phyloP scores from a whole-genome alignment of 1,140 invertebrate genomes.

The Orchesella cincta region DNA sequence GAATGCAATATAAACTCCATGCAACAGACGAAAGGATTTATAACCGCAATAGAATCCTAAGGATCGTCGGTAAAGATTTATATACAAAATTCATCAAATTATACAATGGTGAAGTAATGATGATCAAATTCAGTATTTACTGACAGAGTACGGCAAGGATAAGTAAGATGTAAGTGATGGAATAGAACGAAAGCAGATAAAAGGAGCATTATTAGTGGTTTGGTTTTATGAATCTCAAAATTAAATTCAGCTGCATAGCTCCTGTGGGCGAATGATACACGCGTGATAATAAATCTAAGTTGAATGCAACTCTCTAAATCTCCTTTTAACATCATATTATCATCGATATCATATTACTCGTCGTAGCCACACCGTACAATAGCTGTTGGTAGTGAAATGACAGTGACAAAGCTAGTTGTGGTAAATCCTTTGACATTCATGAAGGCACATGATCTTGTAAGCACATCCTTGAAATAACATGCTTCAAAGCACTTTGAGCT shows the following conservation, averaged over 20 bases:
- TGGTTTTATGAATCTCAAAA: not conserved
- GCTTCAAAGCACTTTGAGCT: not conserved
- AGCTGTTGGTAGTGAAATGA: too few relatives aligned
- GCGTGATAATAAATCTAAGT: not conserved
- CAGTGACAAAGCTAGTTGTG: not conserved
- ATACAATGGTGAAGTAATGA: too few relatives aligned
- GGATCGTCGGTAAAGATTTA: too few relatives aligned
- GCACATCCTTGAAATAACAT: constrained; percentile 15
- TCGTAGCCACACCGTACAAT: not conserved
- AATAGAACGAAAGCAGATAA: not conserved
- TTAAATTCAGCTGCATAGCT: too few relatives aligned
- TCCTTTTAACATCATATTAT: not conserved
- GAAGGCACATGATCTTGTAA: constrained; percentile 7
- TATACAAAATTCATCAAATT: too few relatives aligned
- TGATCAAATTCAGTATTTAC: not conserved
- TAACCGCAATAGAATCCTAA: not conserved
- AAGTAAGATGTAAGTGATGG: too few relatives aligned
- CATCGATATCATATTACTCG: not conserved
- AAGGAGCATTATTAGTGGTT: not conserved
- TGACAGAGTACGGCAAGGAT: not conserved
- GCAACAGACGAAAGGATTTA: not conserved
- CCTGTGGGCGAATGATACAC: too few relatives aligned
- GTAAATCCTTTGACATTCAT: constrained; percentile 24
- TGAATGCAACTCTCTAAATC: not conserved
- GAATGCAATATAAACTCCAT: not conserved